phyloP scores from a whole-genome alignment of 2,888 invertebrate species.

The Melitaea athalia region DNA sequence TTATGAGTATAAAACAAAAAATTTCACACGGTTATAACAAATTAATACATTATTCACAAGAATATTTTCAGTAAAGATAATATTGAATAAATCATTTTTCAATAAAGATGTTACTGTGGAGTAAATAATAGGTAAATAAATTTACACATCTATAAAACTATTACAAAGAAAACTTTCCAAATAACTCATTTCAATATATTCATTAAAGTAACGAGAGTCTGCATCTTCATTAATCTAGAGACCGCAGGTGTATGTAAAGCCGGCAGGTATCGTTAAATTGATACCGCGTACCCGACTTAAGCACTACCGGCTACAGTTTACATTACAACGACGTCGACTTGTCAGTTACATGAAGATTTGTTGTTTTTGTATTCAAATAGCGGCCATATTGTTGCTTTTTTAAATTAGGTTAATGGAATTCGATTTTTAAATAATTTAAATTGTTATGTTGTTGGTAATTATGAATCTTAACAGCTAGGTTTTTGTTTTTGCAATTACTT shows the following conservation, averaged over 20 bases:
- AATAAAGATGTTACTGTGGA: too few species aligned
- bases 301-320: constrained; percentile 28
- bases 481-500: too few species aligned
- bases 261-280: constrained; percentile 34
- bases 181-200: not conserved
- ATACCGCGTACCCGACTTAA: constrained; percentile 28
- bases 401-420: not conserved
- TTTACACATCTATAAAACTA: too few species aligned
- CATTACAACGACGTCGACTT: constrained; percentile 23
- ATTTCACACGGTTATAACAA: too few species aligned
- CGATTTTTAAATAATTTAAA: not conserved
- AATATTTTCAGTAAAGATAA: too few species aligned
- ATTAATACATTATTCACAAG: too few species aligned
- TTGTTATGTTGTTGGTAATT: not conserved
- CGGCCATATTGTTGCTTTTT: not conserved
- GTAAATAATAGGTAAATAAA: too few species aligned
- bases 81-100: too few species aligned
- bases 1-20: too few species aligned
- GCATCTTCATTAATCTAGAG: constrained; percentile 20
- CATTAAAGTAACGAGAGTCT: not conserved
- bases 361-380: constrained; percentile 20
- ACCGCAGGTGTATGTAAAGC: constrained; percentile 33
- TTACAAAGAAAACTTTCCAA: not conserved
- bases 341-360: constrained; percentile 21
- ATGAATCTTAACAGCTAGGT: too few species aligned